Evolutionary conservation across 2,113 vertebrate genomes (phyloP).

Genomic region (Centropus bengalensis): DNA sequence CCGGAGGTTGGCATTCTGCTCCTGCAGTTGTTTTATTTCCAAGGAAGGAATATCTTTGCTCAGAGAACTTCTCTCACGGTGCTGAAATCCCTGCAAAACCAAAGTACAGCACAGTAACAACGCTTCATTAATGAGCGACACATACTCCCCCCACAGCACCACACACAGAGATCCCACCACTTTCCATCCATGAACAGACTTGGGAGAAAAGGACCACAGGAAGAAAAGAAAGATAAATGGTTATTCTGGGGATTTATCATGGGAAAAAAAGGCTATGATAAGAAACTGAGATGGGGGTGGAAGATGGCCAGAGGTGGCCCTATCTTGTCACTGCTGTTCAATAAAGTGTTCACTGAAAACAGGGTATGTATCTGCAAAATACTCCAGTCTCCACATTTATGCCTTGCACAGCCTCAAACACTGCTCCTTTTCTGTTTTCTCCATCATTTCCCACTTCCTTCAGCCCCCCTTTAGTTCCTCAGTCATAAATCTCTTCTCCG

Average conservation of each 20-base stretch:
- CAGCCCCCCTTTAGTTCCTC: not conserved
- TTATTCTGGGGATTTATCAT: not conserved
- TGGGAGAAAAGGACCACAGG: not conserved
- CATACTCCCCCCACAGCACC: not conserved
- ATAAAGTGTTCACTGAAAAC: not conserved
- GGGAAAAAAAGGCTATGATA: not conserved
- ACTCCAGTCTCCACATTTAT: not conserved
- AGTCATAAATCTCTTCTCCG: not conserved
- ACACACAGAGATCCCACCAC: not conserved
- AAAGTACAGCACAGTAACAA: not conserved
- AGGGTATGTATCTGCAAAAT: not conserved
- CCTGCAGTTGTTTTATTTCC: constrained; percentile 79
- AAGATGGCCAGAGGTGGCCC: not conserved
- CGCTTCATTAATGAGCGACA: not conserved
- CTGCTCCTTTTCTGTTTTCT: not conserved
- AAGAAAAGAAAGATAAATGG: not conserved
- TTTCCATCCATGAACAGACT: not conserved
- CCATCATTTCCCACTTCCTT: not conserved
- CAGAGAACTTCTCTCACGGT: not conserved
- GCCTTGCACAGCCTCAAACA: not conserved
- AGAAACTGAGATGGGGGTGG: not conserved
- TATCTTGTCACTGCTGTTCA: too few species aligned
- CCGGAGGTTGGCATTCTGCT: constrained; percentile 84
- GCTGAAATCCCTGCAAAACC: constrained; percentile 24
- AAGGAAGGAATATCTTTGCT: constrained; percentile 31